phyloP scores from a whole-genome alignment of 2,888 invertebrate species.

The Oxytorus armatus region DNA sequence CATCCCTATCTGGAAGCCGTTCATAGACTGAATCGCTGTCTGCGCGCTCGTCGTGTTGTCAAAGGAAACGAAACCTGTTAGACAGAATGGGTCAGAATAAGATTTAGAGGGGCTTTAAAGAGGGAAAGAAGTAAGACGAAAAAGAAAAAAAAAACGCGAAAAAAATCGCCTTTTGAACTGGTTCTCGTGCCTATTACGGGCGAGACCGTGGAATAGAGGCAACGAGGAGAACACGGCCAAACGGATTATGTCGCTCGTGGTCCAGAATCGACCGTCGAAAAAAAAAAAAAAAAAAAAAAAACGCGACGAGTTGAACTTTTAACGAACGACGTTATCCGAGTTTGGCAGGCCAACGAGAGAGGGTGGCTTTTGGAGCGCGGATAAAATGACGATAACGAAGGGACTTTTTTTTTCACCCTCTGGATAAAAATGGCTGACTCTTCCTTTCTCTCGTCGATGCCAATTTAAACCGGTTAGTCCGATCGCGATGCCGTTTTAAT shows the following conservation, averaged over 20 bases:
- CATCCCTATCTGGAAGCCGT: conserved; percentile 99
- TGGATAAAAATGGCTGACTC: conserved; percentile 49
- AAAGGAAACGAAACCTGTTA: conserved; percentile 98
- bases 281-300: conserved; percentile 71
- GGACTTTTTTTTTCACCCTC: conserved; percentile 64
- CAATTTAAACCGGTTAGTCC: conserved; percentile 67
- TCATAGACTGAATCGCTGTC: conserved; percentile 99
- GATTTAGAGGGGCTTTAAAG: conserved; percentile 40
- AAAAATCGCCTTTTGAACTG: conserved; percentile 43
- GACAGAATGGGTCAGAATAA: conserved; percentile 70
- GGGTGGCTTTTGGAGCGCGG: conserved; percentile 53
- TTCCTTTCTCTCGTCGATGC: conserved; percentile 49
- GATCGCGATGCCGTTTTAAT: conserved; percentile 54
- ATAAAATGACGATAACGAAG: conserved; percentile 68
- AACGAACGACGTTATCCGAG: conserved; percentile 78
- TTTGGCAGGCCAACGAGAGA: conserved; percentile 69
- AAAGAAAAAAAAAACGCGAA: conserved; percentile 13
- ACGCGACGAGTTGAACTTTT: conserved; percentile 73
- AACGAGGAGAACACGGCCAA: conserved; percentile 44
- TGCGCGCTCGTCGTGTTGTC: conserved; percentile 99
- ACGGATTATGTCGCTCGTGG: conserved; percentile 61
- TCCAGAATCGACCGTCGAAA: conserved; percentile 52
- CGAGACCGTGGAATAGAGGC: conserved; percentile 54
- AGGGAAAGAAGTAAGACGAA: conserved; percentile 20
- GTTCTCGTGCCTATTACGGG: conserved; percentile 41